Conservation (phyloP, 64 coral and sea anemone species). For the Platygyra sinensis region DNA sequence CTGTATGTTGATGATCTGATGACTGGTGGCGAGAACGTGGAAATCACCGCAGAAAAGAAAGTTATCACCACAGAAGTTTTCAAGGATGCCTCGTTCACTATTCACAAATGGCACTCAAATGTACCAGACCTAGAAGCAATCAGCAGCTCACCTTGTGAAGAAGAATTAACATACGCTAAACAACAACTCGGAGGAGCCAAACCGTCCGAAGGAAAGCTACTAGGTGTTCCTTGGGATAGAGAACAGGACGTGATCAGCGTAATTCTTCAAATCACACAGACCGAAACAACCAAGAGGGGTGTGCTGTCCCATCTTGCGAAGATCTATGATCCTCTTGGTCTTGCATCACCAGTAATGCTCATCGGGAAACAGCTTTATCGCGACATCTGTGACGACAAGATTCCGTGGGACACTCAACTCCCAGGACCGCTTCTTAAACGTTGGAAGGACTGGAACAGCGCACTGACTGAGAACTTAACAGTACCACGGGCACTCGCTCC, state of each 20-base stretch:
- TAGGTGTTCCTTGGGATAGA: slow-evolving; percentile 55
- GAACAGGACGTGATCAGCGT: slow-evolving; percentile 50
- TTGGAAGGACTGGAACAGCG: too few species aligned
- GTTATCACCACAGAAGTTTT: slow-evolving; percentile 56
- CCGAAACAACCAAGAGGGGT: not conserved
- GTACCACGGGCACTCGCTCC: too few species aligned
- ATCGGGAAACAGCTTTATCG: too few species aligned
- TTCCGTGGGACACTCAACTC: too few species aligned
- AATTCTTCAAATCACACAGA: not conserved
- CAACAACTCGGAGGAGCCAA: slow-evolving; percentile 45
- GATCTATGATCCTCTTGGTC: too few species aligned
- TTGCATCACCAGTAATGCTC: too few species aligned
- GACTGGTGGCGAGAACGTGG: slow-evolving; percentile 43
- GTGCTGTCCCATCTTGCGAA: too few species aligned
- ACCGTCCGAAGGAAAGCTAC: slow-evolving; percentile 45
- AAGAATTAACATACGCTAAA: slow-evolving; percentile 59
- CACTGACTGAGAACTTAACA: too few species aligned
- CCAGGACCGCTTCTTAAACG: too few species aligned
- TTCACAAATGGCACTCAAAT: slow-evolving; percentile 81
- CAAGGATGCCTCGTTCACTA: slow-evolving; percentile 43
- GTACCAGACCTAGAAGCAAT: slow-evolving; percentile 36
- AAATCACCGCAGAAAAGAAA: slow-evolving; percentile 56
- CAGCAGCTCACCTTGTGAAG: not conserved
- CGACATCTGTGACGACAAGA: too few species aligned
- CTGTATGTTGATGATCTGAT: slow-evolving; percentile 70